phyloP scores from a whole-genome alignment of 2,888 invertebrate species.

The Strigamia transsilvanica region DNA sequence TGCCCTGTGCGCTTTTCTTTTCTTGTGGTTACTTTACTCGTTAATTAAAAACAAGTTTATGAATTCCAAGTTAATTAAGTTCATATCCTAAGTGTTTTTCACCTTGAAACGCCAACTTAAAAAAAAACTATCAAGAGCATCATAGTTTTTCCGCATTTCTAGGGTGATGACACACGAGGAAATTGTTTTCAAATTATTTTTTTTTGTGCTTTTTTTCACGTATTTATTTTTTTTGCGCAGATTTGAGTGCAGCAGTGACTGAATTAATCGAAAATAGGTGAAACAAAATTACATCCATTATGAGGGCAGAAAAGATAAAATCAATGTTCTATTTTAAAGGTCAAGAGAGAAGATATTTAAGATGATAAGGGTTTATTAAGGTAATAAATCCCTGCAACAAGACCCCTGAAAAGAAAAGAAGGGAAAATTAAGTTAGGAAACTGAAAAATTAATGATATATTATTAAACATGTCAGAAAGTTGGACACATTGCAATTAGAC shows the following conservation, averaged over 20 bases:
- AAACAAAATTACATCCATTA: neutral
- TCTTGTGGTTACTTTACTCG: too few species aligned
- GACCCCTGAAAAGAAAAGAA: neutral
- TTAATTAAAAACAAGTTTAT: too few species aligned
- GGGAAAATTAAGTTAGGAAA: neutral
- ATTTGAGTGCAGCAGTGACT: neutral
- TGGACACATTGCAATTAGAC: neutral
- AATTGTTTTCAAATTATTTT: neutral
- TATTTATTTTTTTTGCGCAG: neutral
- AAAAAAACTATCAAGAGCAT: neutral
- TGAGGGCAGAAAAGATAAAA: neutral
- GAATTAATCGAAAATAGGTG: neutral
- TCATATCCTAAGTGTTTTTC: neutral
- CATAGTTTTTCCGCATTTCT: neutral
- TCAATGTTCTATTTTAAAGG: slow-evolving; percentile 23
- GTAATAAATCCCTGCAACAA: neutral
- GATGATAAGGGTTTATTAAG: neutral
- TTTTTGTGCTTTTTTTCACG: neutral
- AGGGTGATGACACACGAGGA: slow-evolving; percentile 10
- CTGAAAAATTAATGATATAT: neutral
- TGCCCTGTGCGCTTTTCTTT: too few species aligned
- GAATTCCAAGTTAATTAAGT: neutral
- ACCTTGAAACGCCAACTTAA: neutral
- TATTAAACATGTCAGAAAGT: neutral
- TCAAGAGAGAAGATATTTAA: neutral